Evolutionary conservation across 2,797 vertebrate genomes (phyloP).

Genomic region (Lepus oiostolus): DNA sequence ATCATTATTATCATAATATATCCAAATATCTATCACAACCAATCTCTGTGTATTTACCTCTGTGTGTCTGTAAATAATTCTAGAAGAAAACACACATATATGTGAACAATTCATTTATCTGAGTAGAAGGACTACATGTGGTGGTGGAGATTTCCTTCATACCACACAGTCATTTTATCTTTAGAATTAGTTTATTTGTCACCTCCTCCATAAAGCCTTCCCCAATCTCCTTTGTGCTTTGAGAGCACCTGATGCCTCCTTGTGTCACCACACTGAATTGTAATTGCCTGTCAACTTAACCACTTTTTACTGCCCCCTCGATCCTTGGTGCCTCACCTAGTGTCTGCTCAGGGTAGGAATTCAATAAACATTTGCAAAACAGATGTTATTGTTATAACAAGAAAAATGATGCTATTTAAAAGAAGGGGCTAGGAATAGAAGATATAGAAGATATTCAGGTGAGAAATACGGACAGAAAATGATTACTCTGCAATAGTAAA

Average conservation of each 20-base stretch:
- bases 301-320: background rate
- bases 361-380: background rate
- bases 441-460: conserved; percentile 6
- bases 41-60: background rate
- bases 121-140: background rate
- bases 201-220: conserved; percentile 8
- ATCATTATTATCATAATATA: background rate
- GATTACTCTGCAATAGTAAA: conserved; percentile 43
- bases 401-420: conserved; percentile 50
- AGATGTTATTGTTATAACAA: conserved; percentile 33
- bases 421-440: conserved; percentile 52
- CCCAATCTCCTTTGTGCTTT: background rate
- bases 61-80: background rate
- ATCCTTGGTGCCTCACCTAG: background rate
- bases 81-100: background rate
- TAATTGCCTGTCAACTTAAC: background rate
- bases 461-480: conserved; percentile 56
- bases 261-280: background rate
- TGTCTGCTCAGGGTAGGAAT: background rate
- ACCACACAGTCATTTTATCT: background rate
- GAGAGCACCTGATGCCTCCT: background rate
- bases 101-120: conserved; percentile 31
- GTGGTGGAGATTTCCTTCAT: background rate
- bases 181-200: conserved; percentile 19
- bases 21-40: too few relatives aligned